Evolutionary conservation across 2,113 vertebrate species (phyloP).

Genomic region (Calyptommatus sinebrachiatus): DNA sequence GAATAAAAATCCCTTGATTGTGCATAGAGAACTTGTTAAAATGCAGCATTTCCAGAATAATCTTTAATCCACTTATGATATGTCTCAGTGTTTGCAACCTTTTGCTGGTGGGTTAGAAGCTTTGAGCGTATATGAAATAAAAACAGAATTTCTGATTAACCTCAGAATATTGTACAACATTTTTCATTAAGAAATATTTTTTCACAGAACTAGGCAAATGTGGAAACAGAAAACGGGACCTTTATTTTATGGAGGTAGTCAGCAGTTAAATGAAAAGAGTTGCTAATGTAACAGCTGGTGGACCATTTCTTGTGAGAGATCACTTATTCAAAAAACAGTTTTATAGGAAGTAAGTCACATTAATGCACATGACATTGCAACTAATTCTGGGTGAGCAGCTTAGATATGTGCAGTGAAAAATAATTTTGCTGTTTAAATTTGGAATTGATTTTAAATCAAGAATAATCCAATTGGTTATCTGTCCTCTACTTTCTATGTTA

Average conservation of each 20-base stretch:
- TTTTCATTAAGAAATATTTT: slow-evolving; percentile 61
- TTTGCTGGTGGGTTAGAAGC: slow-evolving; percentile 45
- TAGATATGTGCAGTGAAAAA: neutral
- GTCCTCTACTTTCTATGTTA: too few relatives aligned
- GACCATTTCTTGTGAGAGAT: neutral
- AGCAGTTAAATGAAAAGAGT: slow-evolving; percentile 64
- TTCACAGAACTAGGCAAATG: slow-evolving; percentile 54
- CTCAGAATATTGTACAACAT: slow-evolving; percentile 64
- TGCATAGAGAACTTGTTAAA: neutral
- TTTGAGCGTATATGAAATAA: slow-evolving; percentile 51
- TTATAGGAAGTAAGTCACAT: neutral
- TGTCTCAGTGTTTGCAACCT: slow-evolving; percentile 48
- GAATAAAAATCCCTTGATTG: slow-evolving; percentile 48
- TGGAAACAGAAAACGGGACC: slow-evolving; percentile 57
- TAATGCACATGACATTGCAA: too few relatives aligned
- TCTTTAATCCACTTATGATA: slow-evolving; percentile 42
- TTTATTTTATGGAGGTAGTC: slow-evolving; percentile 62
- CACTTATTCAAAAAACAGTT: neutral
- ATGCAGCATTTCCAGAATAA: slow-evolving; percentile 18
- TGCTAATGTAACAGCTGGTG: slow-evolving; percentile 27
- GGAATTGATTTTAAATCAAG: too few relatives aligned
- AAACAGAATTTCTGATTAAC: slow-evolving; percentile 54
- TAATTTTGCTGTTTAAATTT: neutral
- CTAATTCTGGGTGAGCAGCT: neutral
- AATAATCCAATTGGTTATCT: too few relatives aligned